Evolutionary conservation across 2,113 vertebrate species (phyloP).

Genomic region (Scophthalmus maximus): DNA sequence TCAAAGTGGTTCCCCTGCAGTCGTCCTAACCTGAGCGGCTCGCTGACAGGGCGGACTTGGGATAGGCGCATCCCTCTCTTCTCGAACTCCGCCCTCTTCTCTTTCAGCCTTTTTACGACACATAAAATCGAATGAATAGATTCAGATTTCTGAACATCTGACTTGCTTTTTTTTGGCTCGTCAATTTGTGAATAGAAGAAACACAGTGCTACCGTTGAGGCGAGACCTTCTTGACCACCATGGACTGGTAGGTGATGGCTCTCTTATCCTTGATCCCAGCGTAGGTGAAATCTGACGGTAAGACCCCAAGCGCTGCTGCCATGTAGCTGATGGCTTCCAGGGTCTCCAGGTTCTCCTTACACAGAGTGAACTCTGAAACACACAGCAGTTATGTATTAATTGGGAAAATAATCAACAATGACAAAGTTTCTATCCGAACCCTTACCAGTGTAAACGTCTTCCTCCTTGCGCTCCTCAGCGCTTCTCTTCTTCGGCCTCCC

Average conservation of each 20-base stretch:
- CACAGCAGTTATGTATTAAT: neutral
- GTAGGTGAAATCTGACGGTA: constrained; percentile 96
- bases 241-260: constrained; percentile 91
- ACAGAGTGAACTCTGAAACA: constrained; percentile 90
- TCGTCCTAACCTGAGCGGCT: constrained; percentile 89
- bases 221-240: constrained; percentile 95
- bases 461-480: constrained; percentile 71
- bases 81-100: constrained; percentile 83
- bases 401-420: too few species aligned
- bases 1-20: constrained; percentile 94
- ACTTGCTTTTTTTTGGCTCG: neutral
- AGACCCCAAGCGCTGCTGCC: constrained; percentile 88
- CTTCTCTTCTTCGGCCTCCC: constrained; percentile 82
- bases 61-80: constrained; percentile 87
- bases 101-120: constrained; percentile 85
- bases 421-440: neutral
- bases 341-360: constrained; percentile 95
- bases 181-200: neutral
- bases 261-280: constrained; percentile 97
- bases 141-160: neutral
- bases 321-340: constrained; percentile 91
- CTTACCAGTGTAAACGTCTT: constrained; percentile 89
- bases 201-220: constrained; percentile 84
- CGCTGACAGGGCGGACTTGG: constrained; percentile 79
- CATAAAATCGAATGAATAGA: neutral